These are phyloP conservation scores for Copsychus sechellarum DNA, from an alignment of 2,113 vertebrate genomes.

Conservation along the genomic window DNA sequence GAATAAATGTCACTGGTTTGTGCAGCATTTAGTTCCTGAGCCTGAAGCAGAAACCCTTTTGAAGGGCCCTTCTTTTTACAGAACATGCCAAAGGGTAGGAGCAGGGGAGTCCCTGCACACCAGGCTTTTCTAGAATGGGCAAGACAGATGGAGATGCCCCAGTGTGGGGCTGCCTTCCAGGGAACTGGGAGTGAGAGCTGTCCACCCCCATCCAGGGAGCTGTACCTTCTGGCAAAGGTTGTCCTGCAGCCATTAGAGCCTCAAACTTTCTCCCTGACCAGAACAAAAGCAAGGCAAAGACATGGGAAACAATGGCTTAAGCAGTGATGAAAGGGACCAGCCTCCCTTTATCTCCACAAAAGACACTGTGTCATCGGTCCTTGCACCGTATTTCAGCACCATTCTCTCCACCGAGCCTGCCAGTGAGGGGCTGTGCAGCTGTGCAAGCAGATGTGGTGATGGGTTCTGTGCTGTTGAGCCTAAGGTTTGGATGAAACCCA, in stretches of 20 bases:
- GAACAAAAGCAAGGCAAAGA: background rate
- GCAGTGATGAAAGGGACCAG: conserved; percentile 29
- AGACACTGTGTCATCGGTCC: conserved; percentile 31
- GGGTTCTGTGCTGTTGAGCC: background rate
- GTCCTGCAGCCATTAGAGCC: background rate
- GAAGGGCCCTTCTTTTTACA: background rate
- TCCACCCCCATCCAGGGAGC: background rate
- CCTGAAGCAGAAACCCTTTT: background rate
- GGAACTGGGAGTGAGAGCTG: background rate
- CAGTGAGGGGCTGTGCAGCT: background rate
- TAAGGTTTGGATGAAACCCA: background rate
- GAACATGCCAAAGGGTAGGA: background rate
- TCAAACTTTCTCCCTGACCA: background rate
- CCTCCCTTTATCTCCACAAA: conserved; percentile 31
- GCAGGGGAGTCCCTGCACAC: accelerated
- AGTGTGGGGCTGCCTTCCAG: background rate
- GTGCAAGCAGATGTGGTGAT: conserved; percentile 1
- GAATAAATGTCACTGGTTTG: background rate
- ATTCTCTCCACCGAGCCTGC: background rate
- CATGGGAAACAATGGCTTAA: conserved; percentile 5
- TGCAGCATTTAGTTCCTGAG: background rate
- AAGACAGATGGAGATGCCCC: background rate
- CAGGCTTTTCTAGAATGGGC: background rate
- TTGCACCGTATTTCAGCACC: conserved; percentile 39
- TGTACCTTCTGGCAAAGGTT: background rate